Conservation (phyloP, 2,113 vertebrate genomes). For the Sinocyclocheilus anophthalmus region DNA sequence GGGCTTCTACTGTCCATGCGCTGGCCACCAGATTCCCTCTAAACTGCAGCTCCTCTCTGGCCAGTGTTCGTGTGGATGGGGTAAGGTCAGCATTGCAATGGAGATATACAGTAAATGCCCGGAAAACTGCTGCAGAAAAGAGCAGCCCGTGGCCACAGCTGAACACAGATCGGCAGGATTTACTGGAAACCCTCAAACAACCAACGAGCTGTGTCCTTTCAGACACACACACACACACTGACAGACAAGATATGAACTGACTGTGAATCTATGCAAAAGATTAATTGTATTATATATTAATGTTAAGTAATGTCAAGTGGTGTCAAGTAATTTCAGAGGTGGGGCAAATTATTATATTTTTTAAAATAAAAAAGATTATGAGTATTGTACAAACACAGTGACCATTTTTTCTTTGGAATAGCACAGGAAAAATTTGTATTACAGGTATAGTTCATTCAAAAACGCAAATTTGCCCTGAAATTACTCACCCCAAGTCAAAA, state of each 20-base stretch:
- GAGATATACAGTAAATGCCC: conserved; percentile 36
- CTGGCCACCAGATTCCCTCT: neutral
- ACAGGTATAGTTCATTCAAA: neutral
- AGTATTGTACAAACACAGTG: neutral
- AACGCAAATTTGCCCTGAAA: neutral
- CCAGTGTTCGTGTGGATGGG: neutral
- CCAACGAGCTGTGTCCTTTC: neutral
- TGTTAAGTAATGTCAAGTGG: neutral
- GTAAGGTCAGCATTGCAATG: conserved; percentile 33
- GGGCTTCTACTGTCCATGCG: neutral
- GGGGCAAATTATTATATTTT: neutral
- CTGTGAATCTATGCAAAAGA: neutral
- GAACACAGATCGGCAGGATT: neutral
- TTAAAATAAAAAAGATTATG: neutral
- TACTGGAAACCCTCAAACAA: neutral
- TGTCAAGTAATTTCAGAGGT: neutral
- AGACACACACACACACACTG: conserved; percentile 16
- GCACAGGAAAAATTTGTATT: neutral
- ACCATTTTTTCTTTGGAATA: neutral
- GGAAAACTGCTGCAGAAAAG: conserved; percentile 28
- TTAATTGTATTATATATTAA: neutral
- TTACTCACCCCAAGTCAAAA: too few species aligned
- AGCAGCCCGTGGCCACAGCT: conserved; percentile 13
- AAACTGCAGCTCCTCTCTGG: neutral
- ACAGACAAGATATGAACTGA: neutral